Evolutionary conservation across 2,113 vertebrate species (phyloP).

Genomic region (Catagonus wagneri): DNA sequence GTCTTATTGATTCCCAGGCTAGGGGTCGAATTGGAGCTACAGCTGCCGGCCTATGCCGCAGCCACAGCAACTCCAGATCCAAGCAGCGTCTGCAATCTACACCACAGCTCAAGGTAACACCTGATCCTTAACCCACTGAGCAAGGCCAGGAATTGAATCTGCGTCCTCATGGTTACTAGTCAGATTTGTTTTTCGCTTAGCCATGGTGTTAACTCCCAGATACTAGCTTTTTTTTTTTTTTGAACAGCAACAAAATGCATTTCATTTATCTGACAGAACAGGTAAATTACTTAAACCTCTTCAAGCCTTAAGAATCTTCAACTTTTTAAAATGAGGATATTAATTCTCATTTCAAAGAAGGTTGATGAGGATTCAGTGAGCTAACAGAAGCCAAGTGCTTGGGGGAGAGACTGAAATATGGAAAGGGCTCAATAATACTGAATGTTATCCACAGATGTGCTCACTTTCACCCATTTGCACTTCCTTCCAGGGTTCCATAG

Average conservation of each 20-base stretch:
- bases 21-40: too few species aligned
- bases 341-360: conserved; percentile 12
- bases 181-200: too few species aligned
- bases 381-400: not conserved
- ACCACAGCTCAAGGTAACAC: too few species aligned
- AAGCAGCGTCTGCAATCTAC: too few species aligned
- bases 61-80: too few species aligned
- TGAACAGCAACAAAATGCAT: not conserved
- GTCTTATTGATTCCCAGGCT: too few species aligned
- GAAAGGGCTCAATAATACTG: not conserved
- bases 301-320: not conserved
- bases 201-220: too few species aligned
- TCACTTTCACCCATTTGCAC: not conserved
- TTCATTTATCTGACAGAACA: not conserved
- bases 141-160: too few species aligned
- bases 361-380: not conserved
- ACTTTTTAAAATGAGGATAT: not conserved
- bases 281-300: not conserved
- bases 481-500: not conserved
- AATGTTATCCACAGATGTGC: not conserved
- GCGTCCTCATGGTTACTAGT: too few species aligned
- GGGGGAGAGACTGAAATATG: not conserved
- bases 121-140: too few species aligned
- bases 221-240: not conserved
- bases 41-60: too few species aligned